These are phyloP conservation scores for Setophaga petechia DNA, from an alignment of 2,113 vertebrate genomes.

Conservation along the genomic window DNA sequence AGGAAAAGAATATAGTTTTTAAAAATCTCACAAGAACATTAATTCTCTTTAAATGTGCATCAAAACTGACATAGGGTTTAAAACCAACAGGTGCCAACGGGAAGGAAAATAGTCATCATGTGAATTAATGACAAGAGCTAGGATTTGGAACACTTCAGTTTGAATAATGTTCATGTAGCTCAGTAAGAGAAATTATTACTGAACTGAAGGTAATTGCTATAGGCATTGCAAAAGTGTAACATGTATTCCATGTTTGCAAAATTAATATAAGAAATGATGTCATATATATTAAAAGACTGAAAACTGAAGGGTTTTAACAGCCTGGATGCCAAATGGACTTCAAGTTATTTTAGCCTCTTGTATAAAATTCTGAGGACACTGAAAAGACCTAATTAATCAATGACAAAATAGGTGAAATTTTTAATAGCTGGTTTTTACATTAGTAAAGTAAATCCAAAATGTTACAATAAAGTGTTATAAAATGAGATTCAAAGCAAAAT, in stretches of 20 bases:
- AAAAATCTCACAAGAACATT: background rate
- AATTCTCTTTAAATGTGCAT: background rate
- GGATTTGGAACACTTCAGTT: background rate
- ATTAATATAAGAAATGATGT: background rate
- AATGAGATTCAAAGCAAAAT: background rate
- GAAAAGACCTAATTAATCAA: background rate
- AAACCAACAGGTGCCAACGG: accelerated
- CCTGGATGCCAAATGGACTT: background rate
- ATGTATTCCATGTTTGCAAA: background rate
- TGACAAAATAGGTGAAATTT: background rate
- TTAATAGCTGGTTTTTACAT: background rate
- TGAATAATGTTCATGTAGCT: background rate
- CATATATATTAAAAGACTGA: background rate
- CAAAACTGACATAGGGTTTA: background rate
- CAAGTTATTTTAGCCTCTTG: background rate
- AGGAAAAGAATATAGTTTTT: background rate
- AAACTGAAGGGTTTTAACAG: background rate
- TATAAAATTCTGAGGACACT: background rate
- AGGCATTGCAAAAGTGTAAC: background rate
- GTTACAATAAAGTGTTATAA: background rate
- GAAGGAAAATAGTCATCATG: background rate
- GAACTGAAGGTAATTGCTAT: background rate
- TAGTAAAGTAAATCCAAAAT: background rate
- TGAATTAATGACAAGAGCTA: background rate
- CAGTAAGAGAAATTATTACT: background rate